Percentiles rank a stretch among this genome's conserved stretches.
Conservation (phyloP, 2,797 vertebrate species). For the Tarsius wallacei region DNA sequence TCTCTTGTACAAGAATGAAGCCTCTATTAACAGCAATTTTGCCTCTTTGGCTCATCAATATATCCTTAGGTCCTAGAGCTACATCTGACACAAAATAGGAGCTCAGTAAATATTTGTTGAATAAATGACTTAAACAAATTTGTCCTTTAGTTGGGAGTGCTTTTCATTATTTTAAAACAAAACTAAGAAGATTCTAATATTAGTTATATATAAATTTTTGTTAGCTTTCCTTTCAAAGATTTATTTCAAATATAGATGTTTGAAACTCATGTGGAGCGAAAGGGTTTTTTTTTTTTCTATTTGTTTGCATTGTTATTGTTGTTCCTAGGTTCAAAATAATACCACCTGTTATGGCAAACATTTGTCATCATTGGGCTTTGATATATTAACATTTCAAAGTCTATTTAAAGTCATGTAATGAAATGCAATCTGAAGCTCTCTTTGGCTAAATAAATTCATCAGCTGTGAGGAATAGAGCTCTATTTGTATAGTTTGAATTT, state of each 20-base stretch:
- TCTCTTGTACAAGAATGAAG: conserved; percentile 16
- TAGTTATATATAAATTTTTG: conserved; percentile 9
- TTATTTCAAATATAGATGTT: conserved; percentile 1
- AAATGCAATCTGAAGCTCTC: conserved; percentile 37
- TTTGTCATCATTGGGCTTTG: conserved; percentile 33
- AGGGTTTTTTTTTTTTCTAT: background rate
- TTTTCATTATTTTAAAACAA: conserved; percentile 56
- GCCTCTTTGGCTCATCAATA: background rate
- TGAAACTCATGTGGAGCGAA: background rate
- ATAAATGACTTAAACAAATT: background rate
- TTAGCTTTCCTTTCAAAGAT: conserved; percentile 36
- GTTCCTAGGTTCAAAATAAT: conserved; percentile 55
- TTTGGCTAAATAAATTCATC: conserved; percentile 60
- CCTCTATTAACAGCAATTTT: conserved; percentile 15
- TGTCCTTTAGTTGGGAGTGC: background rate
- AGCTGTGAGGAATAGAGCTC: background rate
- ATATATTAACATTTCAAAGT: conserved; percentile 66
- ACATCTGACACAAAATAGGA: conserved; percentile 50
- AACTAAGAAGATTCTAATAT: background rate
- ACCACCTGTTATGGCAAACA: conserved; percentile 8
- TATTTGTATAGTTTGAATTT: conserved; percentile 14
- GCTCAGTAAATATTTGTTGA: conserved; percentile 32
- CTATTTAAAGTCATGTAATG: conserved; percentile 42
- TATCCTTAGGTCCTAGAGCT: background rate
- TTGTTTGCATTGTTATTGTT: conserved; percentile 26